These are phyloP conservation scores for Darevskia mixta DNA, from an alignment of 2,797 vertebrate genomes.

Conservation along the genomic window DNA sequence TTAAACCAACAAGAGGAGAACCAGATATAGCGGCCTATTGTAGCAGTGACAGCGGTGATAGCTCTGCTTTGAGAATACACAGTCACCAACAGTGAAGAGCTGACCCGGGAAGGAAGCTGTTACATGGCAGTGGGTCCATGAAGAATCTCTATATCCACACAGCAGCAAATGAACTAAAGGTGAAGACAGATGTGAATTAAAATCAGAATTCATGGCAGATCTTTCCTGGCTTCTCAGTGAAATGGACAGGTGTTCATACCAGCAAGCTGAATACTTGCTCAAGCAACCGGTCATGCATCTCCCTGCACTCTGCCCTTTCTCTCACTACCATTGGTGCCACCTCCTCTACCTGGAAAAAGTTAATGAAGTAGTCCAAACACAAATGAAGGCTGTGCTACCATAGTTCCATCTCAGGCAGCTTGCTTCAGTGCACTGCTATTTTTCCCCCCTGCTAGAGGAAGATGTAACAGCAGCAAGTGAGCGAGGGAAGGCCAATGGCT, in stretches of 20 bases:
- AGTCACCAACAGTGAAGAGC: neutral
- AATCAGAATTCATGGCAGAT: neutral
- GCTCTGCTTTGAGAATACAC: neutral
- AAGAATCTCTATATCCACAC: neutral
- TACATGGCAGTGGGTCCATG: neutral
- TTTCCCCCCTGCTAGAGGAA: neutral
- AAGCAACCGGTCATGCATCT: neutral
- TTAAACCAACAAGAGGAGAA: neutral
- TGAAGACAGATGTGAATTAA: neutral
- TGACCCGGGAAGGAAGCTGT: neutral
- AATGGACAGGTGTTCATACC: neutral
- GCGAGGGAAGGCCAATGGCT: neutral
- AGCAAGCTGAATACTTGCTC: neutral
- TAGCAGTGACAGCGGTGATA: neutral
- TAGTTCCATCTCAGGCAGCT: neutral
- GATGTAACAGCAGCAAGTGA: neutral
- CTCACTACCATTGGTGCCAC: neutral
- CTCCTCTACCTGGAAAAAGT: neutral
- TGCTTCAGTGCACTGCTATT: neutral
- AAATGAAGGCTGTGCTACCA: neutral
- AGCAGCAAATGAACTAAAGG: neutral
- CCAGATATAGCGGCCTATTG: neutral
- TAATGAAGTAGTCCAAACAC: neutral
- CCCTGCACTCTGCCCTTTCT: neutral
- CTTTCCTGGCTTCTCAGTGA: neutral